Conservation (phyloP, 37 sponge, comb jelly and placozoan species). For the Halichondria panicea region DNA sequence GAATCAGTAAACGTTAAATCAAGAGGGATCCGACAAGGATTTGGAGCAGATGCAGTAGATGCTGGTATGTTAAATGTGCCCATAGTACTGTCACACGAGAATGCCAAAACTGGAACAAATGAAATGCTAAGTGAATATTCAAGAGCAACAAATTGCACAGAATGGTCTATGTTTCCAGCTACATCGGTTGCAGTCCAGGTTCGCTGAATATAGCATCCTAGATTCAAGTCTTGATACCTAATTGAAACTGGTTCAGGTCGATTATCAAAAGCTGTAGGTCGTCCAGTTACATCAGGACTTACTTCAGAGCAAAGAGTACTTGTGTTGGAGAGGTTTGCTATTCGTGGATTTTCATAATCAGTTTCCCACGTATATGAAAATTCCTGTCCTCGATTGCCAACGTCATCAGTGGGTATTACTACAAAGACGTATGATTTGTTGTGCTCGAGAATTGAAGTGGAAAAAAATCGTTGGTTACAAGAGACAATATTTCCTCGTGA, state of each 20-base stretch:
- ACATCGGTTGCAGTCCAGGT: slow-evolving; percentile 34
- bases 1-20: not conserved
- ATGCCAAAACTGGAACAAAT: not conserved
- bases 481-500: not conserved
- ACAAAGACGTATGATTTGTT: not conserved
- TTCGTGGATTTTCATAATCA: slow-evolving; percentile 24
- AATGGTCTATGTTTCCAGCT: slow-evolving; percentile 21
- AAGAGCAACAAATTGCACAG: slow-evolving; percentile 4
- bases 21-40: slow-evolving; percentile 20
- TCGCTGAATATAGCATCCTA: slow-evolving; percentile 11
- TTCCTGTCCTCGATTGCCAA: slow-evolving; percentile 15
- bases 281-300: slow-evolving; percentile 9
- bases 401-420: slow-evolving; percentile 25
- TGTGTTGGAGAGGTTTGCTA: not conserved
- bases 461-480: slow-evolving; percentile 1
- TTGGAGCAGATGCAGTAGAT: slow-evolving; percentile 14
- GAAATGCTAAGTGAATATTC: not conserved
- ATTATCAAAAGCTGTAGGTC: slow-evolving; percentile 12
- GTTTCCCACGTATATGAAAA: slow-evolving; percentile 20
- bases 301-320: slow-evolving; percentile 16
- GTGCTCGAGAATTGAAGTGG: slow-evolving; percentile 6
- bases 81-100: slow-evolving; percentile 13
- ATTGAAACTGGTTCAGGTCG: not conserved
- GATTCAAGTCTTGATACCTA: slow-evolving; percentile 3
- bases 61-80: not conserved